phyloP scores from a whole-genome alignment of 37 sponge, comb jelly and placozoan genomes.

The Theonella swinhoei region DNA sequence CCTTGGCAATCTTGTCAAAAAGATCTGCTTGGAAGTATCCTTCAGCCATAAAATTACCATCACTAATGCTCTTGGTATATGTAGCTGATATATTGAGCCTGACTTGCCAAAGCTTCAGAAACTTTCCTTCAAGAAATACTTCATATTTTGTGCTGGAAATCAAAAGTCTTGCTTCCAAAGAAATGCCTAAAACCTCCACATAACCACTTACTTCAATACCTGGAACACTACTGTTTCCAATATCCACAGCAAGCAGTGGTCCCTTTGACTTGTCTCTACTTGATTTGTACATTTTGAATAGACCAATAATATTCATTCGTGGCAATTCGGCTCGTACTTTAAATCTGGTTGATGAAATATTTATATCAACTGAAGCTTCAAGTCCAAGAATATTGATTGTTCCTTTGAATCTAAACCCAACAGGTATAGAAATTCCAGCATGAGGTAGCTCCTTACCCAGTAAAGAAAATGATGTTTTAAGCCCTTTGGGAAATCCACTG shows the following conservation, averaged over 20 bases:
- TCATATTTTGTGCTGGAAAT: conserved; percentile 1
- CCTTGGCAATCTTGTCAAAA: neutral
- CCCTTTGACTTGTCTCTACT: conserved; percentile 2
- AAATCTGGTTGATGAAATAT: conserved; percentile 10
- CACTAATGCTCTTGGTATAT: neutral
- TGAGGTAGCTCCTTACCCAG: neutral
- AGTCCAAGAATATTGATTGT: conserved; percentile 43
- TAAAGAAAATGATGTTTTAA: conserved; percentile 14
- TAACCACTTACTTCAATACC: conserved; percentile 15
- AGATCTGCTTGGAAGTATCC: conserved; percentile 1
- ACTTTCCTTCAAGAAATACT: conserved; percentile 8
- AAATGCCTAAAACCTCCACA: conserved; percentile 17
- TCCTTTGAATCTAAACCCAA: conserved; percentile 25
- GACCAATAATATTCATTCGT: conserved; percentile 8
- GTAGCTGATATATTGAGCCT: neutral
- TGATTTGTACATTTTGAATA: conserved; percentile 30
- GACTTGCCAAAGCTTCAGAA: conserved; percentile 15
- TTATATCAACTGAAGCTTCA: neutral
- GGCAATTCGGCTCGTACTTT: conserved; percentile 3
- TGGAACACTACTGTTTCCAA: neutral
- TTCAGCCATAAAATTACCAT: neutral
- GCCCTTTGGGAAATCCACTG: conserved; percentile 47
- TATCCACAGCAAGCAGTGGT: conserved; percentile 12
- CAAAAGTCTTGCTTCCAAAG: conserved; percentile 7
- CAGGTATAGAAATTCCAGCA: conserved; percentile 15